These are phyloP conservation scores for Cnemophilus loriae DNA, from an alignment of 2,113 vertebrate genomes.

Conservation along the genomic window DNA sequence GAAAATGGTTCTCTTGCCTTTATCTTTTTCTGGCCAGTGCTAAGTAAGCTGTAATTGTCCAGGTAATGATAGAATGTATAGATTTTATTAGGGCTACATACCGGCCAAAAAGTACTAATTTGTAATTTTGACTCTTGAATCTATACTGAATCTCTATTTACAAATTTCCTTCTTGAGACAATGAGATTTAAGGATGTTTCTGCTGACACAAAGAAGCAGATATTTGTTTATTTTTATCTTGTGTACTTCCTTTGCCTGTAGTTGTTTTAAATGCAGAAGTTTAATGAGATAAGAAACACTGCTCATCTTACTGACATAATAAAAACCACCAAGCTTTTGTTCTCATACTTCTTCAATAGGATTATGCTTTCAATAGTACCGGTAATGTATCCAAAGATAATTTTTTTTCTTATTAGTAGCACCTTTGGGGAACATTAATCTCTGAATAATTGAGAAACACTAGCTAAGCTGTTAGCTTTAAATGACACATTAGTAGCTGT, in stretches of 20 bases:
- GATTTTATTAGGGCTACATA: neutral
- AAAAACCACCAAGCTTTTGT: neutral
- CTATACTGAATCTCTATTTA: neutral
- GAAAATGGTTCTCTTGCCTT: neutral
- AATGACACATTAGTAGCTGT: slow-evolving; percentile 58
- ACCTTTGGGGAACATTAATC: slow-evolving; percentile 62
- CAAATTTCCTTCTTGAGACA: neutral
- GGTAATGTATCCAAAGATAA: neutral
- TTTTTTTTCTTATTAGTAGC: slow-evolving; percentile 22
- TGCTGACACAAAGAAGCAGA: neutral
- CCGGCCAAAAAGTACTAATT: neutral
- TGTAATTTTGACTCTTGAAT: neutral
- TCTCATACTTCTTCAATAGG: neutral
- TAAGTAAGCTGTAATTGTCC: neutral
- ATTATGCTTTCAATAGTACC: slow-evolving; percentile 18
- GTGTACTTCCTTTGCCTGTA: neutral
- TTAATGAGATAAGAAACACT: neutral
- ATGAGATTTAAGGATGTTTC: neutral
- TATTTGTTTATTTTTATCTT: neutral
- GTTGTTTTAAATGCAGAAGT: neutral
- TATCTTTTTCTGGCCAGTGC: neutral
- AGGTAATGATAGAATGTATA: neutral
- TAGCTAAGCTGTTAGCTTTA: slow-evolving; percentile 64
- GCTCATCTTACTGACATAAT: neutral
- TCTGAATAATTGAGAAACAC: slow-evolving; percentile 61